A percentile compares a stretch with the other conserved stretches of the same genome.
Evolutionary conservation across 1,140 invertebrate genomes (phyloP).

Genomic region (Archivesica marissinica): DNA sequence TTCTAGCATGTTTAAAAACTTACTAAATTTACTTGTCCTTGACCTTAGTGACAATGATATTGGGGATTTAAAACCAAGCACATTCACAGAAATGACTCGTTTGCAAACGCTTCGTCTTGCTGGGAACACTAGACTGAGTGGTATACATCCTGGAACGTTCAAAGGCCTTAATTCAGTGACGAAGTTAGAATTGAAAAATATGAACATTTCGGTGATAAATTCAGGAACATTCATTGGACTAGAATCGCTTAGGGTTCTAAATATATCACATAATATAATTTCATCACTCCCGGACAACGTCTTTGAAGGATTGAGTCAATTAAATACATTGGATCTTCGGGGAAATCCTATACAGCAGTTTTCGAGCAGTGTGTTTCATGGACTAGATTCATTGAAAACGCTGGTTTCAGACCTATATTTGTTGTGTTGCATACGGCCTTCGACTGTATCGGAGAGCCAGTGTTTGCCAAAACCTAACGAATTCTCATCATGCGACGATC

Average conservation of each 20-base stretch:
- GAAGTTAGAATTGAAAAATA: not conserved
- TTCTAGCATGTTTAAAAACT: not conserved
- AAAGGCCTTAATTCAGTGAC: not conserved
- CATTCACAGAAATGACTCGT: not conserved
- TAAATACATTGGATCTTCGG: not conserved
- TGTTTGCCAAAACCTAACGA: constrained; percentile 64
- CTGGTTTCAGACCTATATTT: constrained; percentile 1
- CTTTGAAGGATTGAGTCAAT: not conserved
- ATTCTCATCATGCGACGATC: constrained; percentile 73
- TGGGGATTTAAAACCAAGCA: not conserved
- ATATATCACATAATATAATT: not conserved
- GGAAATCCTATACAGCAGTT: constrained; percentile 8
- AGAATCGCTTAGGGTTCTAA: not conserved
- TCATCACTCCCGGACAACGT: not conserved
- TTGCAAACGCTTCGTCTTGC: not conserved
- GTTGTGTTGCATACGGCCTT: constrained; percentile 19
- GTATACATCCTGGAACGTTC: not conserved
- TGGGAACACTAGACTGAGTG: not conserved
- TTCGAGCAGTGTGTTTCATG: not conserved
- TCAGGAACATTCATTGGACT: not conserved
- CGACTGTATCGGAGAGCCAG: constrained; percentile 28
- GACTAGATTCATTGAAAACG: not conserved
- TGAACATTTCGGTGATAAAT: not conserved
- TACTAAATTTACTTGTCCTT: not conserved
- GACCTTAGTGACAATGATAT: constrained; percentile 16